Base-by-base conservation (phyloP, 2,888 invertebrate species). In the Yponomeuta sedellus region DNA sequence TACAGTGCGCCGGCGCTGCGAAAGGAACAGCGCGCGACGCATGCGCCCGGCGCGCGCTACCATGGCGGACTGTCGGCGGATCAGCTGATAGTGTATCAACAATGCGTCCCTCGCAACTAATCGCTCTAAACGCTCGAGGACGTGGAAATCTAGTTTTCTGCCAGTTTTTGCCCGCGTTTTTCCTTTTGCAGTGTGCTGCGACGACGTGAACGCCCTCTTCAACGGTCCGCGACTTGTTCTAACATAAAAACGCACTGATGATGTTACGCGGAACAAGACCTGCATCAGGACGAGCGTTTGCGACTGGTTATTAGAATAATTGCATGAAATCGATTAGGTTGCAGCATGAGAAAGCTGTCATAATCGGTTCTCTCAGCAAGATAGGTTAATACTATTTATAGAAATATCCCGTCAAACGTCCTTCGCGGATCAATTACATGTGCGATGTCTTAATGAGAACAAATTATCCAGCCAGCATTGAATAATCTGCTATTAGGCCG, bases 31-130 rank as follows among this genome's bases (percentile, higher is more conserved):
- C 61, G 64, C 62, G 22, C 65, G 61, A 39, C 74, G 88, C 88
- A 86, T 85, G 87, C 88, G 87, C 80, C 79, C 83, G 71, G 81
- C 75, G 75, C 89, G 90, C 86, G 82, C 77, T 81, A 81, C 86
- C 86, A 87, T 86, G 79, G 83, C 87, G 83, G 81, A 90, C 91
- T 90, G 90, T 78, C 56, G 16, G 34, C 74, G 81, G 77, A 85
- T 79, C 88, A 89, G 88, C 90, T 90, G 91, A 89, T 88, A 88
- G 80, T 78, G 75, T 90, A 90, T 90, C 90, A 89, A 87, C 89
- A 87, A 87, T 82, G 80, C 85, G 76, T 80, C 81, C 79, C 84
- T 82, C 76, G 75, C 78, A 76, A 76, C 84, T 85, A 88, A 88
- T 88, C 86, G 80, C 80, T 86, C 88, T 88, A 87, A 89, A 79